Base-by-base conservation (phyloP, 2,888 invertebrate genomes). In the Ophioninae sp. region DNA sequence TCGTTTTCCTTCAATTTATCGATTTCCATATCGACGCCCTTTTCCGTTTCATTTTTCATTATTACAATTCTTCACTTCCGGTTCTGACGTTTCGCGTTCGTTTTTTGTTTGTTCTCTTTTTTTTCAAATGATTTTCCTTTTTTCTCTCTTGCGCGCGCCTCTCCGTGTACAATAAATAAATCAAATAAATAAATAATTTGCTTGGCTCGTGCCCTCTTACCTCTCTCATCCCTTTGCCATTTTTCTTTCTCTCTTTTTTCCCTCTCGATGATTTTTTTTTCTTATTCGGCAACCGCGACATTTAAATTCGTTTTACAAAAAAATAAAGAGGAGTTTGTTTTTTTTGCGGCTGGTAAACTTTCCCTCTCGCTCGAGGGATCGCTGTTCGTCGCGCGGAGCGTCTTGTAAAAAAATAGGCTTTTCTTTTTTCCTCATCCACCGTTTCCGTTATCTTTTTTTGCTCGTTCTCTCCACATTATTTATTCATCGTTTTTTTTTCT, bases 131-230 rank as follows among this genome's bases (percentile, higher is more conserved):
- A 50, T 78, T 81, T 39, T 57, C 72, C 62, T 67, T 44, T 44
- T 67, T 74, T 37, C 10, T 76, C 57, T 81, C 65, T 78, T 79
- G 30, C n/a, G 20, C 62, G 8, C 62, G 21, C 64, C 62, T 79
- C 74, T 64, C 56, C 74, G 50, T 37, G 84, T 83, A 92, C 91
- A 93, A 93, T 92, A 93, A 92, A 91, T 90, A 92, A 91, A 90
- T 92, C 91, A 92, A 92, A 93, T 92, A 93, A 92, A 92, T 92
- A 92, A 92, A 92, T 92, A 92, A 90, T 91, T 92, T 91, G 88
- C 87, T 90, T 90, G 89, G 88, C 90, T 91, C 88, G 88, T 90
- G 56, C 87, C 44, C 44, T 44, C 89, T 90, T 90, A 88, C 88
- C 88, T 74, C 62, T 44, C 56, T 50, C 86, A 88, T 87, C 68